phyloP scores from a whole-genome alignment of 2,113 vertebrate genomes.

The Morone saxatilis region DNA sequence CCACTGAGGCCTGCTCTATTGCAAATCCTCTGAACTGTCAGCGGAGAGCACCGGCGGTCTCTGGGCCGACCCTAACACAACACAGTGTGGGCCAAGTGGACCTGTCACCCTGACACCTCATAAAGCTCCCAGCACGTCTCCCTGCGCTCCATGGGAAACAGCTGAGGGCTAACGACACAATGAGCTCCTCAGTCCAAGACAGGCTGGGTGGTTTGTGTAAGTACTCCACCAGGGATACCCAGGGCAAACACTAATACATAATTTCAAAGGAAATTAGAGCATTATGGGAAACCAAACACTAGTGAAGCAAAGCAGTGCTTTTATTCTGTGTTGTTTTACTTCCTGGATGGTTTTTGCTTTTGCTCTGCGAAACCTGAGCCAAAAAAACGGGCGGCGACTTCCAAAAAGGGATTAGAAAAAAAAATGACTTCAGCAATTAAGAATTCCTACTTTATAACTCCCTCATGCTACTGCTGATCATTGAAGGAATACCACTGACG shows the following conservation, averaged over 20 bases:
- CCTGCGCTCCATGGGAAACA: slow-evolving; percentile 55
- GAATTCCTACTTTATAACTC: slow-evolving; percentile 41
- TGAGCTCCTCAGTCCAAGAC: slow-evolving; percentile 43
- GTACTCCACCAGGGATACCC: slow-evolving; percentile 43
- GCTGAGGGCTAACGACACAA: slow-evolving; percentile 48
- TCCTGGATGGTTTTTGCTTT: slow-evolving; percentile 55
- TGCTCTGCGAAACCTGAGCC: not conserved
- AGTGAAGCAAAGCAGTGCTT: slow-evolving; percentile 14
- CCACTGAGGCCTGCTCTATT: slow-evolving; percentile 24
- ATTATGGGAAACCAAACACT: slow-evolving; percentile 64
- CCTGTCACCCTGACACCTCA: slow-evolving; percentile 68
- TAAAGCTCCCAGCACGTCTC: slow-evolving; percentile 60
- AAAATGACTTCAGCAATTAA: slow-evolving; percentile 47
- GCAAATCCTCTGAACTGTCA: slow-evolving; percentile 28
- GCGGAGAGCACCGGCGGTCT: slow-evolving; percentile 13
- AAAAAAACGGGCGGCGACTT: slow-evolving; percentile 29
- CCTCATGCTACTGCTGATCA: slow-evolving; percentile 38
- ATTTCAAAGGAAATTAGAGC: slow-evolving; percentile 60
- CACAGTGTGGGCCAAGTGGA: slow-evolving; percentile 48
- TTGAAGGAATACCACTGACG: slow-evolving; percentile 32
- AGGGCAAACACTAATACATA: slow-evolving; percentile 60
- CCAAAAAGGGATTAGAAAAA: slow-evolving; percentile 34
- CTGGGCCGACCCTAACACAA: slow-evolving; percentile 50
- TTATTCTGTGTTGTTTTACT: slow-evolving; percentile 50
- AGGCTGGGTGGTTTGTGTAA: slow-evolving; percentile 67